Percentiles rank a stretch among this genome's conserved stretches.
Conservation (phyloP, 1,140 invertebrate genomes). For the Octopus sinensis region DNA sequence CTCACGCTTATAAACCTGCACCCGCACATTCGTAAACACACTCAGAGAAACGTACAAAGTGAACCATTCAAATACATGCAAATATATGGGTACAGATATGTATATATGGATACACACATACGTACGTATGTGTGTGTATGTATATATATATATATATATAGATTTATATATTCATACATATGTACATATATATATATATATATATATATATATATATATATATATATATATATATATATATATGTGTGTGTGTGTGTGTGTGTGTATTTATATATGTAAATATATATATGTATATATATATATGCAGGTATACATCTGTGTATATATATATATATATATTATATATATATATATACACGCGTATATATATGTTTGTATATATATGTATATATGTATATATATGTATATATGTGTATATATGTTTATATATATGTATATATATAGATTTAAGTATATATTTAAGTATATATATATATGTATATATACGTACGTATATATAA, state of each 20-base stretch:
- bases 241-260: neutral
- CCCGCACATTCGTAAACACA: neutral
- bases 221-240: neutral
- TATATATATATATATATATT: too few relatives aligned
- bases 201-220: neutral
- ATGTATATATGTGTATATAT: neutral
- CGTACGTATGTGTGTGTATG: neutral
- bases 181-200: neutral
- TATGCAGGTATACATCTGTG: neutral
- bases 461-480: constrained; percentile 4
- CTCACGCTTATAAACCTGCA: neutral
- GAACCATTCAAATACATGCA: neutral
- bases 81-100: neutral
- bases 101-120: neutral
- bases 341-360: neutral
- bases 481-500: neutral
- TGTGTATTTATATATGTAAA: neutral
- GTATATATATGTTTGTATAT: neutral
- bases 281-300: constrained; percentile 2
- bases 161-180: neutral
- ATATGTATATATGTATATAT: neutral
- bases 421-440: neutral
- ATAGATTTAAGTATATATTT: neutral
- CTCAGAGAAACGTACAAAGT: neutral
- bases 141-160: neutral